Base-by-base conservation (phyloP, 2,888 invertebrate species). In the Pammene aurita region DNA sequence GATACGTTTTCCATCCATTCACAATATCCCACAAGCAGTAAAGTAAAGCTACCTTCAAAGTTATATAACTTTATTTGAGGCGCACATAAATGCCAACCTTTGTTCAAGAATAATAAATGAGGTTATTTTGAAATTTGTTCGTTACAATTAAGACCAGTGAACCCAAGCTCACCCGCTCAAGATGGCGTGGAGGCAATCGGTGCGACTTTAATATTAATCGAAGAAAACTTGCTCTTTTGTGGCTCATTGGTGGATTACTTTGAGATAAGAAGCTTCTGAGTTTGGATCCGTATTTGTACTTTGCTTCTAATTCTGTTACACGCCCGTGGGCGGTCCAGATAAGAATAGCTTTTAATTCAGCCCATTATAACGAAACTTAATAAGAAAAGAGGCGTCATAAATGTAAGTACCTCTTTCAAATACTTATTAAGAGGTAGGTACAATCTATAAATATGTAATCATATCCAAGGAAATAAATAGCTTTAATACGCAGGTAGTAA, bases 121-220 rank as follows among this genome's bases (percentile, higher is more conserved):
- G 18, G 4, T n/a, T 44, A 26, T 26, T 48, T 13, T 26, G 0
- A 44, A 54, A 5, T 13, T 60, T 35, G 62, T 41, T 62, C 38
- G 18, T 62, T 11, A 26, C 38, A 50, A 18, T 41, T 2, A 38
- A 38, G 14, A 38, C 9, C 62, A 41, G 62, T 62, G n/a, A 50
- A 16, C 13, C 18, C 38, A 41, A 18, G 10, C 38, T 10, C 35
- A 13, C n/a, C 18, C 52, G 35, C 57, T 35, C 16, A 68, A 68
- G 63, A 50, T 44, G 63, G 48, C 61, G 52, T 38, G 57, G 16
- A 63, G 63, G 63, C 54, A 58, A 62, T 58, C 52, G 52, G 63
- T 18, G 52, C 57, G 57, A 68, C 63, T 68, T 68, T 58, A 68
- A 68, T 68, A 68, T 58, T 58, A 58, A 63, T 68, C 68, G 14